Conservation (phyloP, 2,888 invertebrate species). For the Platycheirus rosarum region DNA sequence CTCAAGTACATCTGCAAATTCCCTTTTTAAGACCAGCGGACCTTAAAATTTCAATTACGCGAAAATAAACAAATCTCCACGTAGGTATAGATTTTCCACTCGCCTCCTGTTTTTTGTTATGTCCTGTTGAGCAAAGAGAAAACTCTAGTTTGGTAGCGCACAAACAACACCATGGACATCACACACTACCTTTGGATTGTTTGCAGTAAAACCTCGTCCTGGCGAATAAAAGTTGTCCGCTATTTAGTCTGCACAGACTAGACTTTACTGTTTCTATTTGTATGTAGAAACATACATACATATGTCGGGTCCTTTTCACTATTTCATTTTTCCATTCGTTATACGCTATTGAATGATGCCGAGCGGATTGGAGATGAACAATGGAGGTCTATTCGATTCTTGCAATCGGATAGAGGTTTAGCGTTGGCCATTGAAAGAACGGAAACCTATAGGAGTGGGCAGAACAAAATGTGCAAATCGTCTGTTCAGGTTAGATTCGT, state of each 20-base stretch:
- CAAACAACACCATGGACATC: conserved; percentile 43
- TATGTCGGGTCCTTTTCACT: background rate
- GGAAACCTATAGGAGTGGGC: background rate
- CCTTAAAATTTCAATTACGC: conserved; percentile 71
- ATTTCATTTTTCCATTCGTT: background rate
- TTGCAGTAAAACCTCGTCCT: conserved; percentile 48
- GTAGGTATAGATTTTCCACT: conserved; percentile 33
- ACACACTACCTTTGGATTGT: conserved; percentile 9
- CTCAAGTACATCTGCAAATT: conserved; percentile 61
- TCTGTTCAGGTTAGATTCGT: conserved; percentile 10
- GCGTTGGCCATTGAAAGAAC: conserved; percentile 3
- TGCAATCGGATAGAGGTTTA: conserved; percentile 44
- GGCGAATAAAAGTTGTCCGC: conserved; percentile 50
- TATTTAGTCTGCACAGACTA: conserved; percentile 26
- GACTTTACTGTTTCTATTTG: conserved; percentile 28
- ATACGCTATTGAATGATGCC: conserved; percentile 27
- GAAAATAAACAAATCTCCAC: conserved; percentile 67
- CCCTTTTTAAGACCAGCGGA: conserved; percentile 55
- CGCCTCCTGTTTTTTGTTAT: conserved; percentile 25
- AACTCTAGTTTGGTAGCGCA: conserved; percentile 21
- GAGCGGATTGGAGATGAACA: conserved; percentile 25
- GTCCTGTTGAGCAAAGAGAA: conserved; percentile 26
- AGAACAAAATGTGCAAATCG: background rate
- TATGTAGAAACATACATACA: conserved; percentile 1
- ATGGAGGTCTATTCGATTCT: conserved; percentile 10